Evolutionary conservation across 2,113 vertebrate species (phyloP), one percentile per base, ranked within the genome.

Genomic region (Anguilla japonica): DNA sequence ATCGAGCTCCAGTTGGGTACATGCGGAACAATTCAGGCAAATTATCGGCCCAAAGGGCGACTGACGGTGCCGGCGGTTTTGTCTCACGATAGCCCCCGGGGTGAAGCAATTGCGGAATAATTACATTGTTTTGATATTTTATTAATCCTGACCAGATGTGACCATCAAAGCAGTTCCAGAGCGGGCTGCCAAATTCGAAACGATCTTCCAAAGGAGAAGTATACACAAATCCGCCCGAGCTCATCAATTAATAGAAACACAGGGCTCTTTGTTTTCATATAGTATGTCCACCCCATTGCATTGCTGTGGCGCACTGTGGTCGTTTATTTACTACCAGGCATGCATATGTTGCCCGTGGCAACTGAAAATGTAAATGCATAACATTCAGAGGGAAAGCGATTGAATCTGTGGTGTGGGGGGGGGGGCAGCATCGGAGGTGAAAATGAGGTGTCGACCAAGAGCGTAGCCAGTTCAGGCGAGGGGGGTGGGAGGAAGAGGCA

Each of bases 181-280:
- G 85, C 88, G 89, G 89, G 89, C 89, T 89, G 89, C 88, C 78
- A 84, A 80, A 83, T 80, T 60, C 11, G 63, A 40, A 75, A 26
- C n/a, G 9, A 75, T 75, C 71, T 84, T 88, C 89, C 88, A 90
- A 81, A 88, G 83, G 82, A 85, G 88, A 90, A 87, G 89, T 89
- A 89, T 86, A 89, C 84, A 86, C 85, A 83, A 87, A 89, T 89
- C 85, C 71, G 41, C 41, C 71, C 83, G 84, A 34, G 79, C 57
- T 78, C 90, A 89, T 91, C 88, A 86, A 86, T 87, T 88, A 84
- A 84, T 88, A 83, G 89, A 91, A 89, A 90, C 71, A 75, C 71
- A 75, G n/a, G 71, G 9, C n/a, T 90, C 86, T 34, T 75, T 34
- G 26, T 75, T n/a, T 29, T 75, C 9, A 4, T 67, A 26, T 40